Base-by-base conservation (phyloP, 1,140 invertebrate genomes). In the Tetragonula clypearis region DNA sequence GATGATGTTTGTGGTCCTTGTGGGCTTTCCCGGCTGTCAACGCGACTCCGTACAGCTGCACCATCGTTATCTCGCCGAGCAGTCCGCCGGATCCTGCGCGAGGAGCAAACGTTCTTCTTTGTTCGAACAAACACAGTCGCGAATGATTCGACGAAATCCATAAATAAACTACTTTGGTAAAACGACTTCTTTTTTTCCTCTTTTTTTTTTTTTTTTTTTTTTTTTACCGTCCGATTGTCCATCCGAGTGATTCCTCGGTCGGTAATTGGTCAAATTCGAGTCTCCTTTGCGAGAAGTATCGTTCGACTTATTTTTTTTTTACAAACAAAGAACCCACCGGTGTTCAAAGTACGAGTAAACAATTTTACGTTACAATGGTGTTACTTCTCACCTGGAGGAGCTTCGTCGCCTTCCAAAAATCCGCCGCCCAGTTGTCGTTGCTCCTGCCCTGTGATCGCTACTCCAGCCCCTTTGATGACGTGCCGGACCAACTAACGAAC, bases 1-100 rank as follows among this genome's bases (percentile, higher is more conserved):
- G 97, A 91, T 98, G 97, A 88, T 98, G 97, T 91, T 98, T 98
- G 93, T 98, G 97, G 90, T 98, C 97, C 78, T 96, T 97, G 92
- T 98, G 97, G 0, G 97, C 97, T 93, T 98, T 98, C 0, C 97
- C 97, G 2, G 97, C 97, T 1, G 97, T 97, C 62, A 98, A 92
- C 0, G 97, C 97, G 0, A 97, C 97, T 60, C 96, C 96, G 92
- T 98, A 98, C 1, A 98, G 92, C 91, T 98, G 97, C 0, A 98
- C 91, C 95, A 98, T 96, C 0, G 97, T 98, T 68, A 98, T 92
- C 94, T 98, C 97, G 19, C 97, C 97, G 35, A 97, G 93, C 66
- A 97, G 94, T 41, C 97, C 97, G 12, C 96, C 95, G 79, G 96
- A 95, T 53, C 95, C 96, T 96, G 35, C 3, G 35, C 3, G 92